Evolutionary conservation across 2,113 vertebrate genomes (phyloP).

Genomic region (Triplophysa tibetana): DNA sequence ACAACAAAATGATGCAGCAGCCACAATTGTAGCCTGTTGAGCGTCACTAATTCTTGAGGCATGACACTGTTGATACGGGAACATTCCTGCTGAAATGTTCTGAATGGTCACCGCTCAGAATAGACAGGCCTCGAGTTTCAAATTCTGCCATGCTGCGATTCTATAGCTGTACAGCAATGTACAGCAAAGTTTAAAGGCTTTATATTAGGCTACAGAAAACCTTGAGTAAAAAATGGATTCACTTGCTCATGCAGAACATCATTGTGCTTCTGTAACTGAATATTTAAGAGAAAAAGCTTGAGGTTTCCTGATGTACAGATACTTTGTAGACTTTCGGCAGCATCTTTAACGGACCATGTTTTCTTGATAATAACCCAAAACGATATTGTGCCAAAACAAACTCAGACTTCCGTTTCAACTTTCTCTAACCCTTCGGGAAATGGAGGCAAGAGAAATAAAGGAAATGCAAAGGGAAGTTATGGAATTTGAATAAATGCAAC

Average conservation of each 20-base stretch:
- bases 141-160: slow-evolving; percentile 32
- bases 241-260: background rate
- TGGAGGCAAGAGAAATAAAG: slow-evolving; percentile 3
- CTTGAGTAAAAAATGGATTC: background rate
- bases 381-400: background rate
- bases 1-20: background rate
- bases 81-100: slow-evolving; percentile 38
- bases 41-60: background rate
- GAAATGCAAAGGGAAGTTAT: too few species aligned
- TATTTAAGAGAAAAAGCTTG: background rate
- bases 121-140: slow-evolving; percentile 52
- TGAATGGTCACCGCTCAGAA: slow-evolving; percentile 49
- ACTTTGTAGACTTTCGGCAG: background rate
- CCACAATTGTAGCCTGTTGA: background rate
- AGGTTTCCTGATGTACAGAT: background rate
- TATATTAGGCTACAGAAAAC: slow-evolving; percentile 8
- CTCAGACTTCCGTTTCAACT: background rate
- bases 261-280: too few species aligned
- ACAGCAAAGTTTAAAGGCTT: slow-evolving; percentile 16
- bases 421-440: slow-evolving; percentile 12
- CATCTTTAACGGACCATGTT: slow-evolving; percentile 1
- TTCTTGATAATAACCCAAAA: background rate
- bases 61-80: background rate
- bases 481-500: background rate
- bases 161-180: background rate